phyloP scores from a whole-genome alignment of 2,888 invertebrate genomes.

The Drosophila incognita region DNA sequence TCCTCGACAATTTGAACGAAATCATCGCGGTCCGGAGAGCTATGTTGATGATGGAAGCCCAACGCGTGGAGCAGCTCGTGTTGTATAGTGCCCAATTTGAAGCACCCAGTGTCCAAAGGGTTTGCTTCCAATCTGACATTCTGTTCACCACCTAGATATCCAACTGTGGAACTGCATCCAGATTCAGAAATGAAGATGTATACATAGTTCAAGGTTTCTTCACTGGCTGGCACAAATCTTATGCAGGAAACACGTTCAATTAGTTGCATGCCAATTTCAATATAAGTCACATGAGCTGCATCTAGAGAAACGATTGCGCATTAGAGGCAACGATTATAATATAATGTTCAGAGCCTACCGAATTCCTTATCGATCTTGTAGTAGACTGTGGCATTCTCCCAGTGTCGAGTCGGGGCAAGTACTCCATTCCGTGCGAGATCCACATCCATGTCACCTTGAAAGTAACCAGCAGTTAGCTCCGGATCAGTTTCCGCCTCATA shows the following conservation, averaged over 20 bases:
- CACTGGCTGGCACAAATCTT: conserved; percentile 87
- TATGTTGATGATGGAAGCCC: conserved; percentile 93
- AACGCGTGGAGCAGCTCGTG: conserved; percentile 92
- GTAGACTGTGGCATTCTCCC: conserved; percentile 89
- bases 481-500: conserved; percentile 86
- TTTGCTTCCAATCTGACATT: conserved; percentile 64
- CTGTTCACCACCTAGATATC: conserved; percentile 85
- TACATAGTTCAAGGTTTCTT: conserved; percentile 66
- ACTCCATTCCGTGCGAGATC: conserved; percentile 87
- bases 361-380: conserved; percentile 84
- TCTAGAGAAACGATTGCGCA: conserved; percentile 39
- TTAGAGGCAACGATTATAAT: neutral
- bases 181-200: conserved; percentile 65
- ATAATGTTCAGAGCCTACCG: conserved; percentile 34
- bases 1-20: conserved; percentile 87
- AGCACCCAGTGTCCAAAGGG: conserved; percentile 74
- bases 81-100: conserved; percentile 86
- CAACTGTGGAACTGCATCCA: conserved; percentile 92
- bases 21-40: conserved; percentile 89
- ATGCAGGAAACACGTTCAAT: conserved; percentile 91
- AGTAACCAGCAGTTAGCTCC: conserved; percentile 90
- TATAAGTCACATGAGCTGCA: conserved; percentile 86
- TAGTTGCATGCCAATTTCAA: conserved; percentile 88
- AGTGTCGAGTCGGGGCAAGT: conserved; percentile 86
- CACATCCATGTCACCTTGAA: conserved; percentile 91